Conservation (phyloP, 2,113 vertebrate species). For the Chitala chitala region DNA sequence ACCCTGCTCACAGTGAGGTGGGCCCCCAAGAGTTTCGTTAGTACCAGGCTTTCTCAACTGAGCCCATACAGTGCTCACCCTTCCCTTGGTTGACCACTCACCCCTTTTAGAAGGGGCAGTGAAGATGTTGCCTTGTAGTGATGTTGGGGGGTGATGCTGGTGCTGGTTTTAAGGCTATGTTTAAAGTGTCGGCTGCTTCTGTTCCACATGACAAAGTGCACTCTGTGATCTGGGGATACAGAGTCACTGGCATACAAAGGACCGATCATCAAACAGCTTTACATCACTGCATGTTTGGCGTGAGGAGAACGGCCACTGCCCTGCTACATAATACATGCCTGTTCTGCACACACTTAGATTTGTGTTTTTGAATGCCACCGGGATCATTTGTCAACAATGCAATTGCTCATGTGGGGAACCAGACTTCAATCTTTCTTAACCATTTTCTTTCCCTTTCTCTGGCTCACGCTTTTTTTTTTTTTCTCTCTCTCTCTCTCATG, state of each 20-base stretch:
- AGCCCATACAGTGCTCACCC: too few relatives aligned
- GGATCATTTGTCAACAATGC: constrained; percentile 21
- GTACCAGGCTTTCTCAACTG: too few relatives aligned
- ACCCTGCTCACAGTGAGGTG: too few relatives aligned
- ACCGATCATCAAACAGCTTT: constrained; percentile 15
- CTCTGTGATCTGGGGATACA: constrained; percentile 42
- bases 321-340: constrained; percentile 2
- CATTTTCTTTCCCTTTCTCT: constrained; percentile 17
- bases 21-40: too few relatives aligned
- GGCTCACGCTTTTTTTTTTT: not conserved
- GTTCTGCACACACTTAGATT: constrained; percentile 14
- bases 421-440: constrained; percentile 17
- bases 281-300: constrained; percentile 22
- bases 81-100: too few relatives aligned
- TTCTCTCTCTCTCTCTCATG: too few relatives aligned
- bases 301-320: constrained; percentile 2
- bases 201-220: constrained; percentile 44
- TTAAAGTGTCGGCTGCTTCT: constrained; percentile 10
- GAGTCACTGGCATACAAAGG: constrained; percentile 36
- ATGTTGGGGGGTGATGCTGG: too few relatives aligned
- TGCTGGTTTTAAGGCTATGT: not conserved
- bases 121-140: too few relatives aligned
- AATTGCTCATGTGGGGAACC: constrained; percentile 14
- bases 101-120: too few relatives aligned
- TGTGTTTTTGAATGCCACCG: constrained; percentile 13